Evolutionary conservation across 2,113 vertebrate species (phyloP).

Genomic region (Oreocharis arfaki): DNA sequence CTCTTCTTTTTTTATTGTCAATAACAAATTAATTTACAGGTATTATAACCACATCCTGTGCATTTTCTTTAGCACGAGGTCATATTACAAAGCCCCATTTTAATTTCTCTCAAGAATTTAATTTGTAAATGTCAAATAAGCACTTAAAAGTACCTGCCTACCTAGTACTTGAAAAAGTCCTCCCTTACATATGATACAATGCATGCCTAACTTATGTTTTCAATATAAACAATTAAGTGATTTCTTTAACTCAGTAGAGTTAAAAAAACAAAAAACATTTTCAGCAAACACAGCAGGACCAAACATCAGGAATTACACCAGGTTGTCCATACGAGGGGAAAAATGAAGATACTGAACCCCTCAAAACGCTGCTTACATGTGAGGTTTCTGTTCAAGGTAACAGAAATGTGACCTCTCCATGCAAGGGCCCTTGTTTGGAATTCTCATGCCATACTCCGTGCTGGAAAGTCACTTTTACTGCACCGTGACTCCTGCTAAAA

Average conservation of each 20-base stretch:
- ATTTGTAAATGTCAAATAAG: background rate
- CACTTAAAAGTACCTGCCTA: background rate
- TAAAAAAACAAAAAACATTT: background rate
- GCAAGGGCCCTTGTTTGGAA: background rate
- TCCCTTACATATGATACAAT: background rate
- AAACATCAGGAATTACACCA: background rate
- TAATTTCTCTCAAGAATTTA: background rate
- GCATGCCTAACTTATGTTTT: background rate
- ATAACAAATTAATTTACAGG: background rate
- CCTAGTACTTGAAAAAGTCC: background rate
- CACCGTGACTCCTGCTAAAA: conserved; percentile 20
- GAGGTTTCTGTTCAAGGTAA: background rate
- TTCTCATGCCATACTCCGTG: background rate
- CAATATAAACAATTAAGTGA: background rate
- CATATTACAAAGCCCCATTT: background rate
- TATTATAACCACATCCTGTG: background rate
- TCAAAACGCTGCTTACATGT: background rate
- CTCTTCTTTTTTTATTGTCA: background rate
- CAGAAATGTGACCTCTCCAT: background rate
- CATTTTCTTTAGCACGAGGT: background rate
- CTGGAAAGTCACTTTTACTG: conserved; percentile 1
- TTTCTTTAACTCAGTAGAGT: rapidly evolving
- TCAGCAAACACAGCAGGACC: background rate
- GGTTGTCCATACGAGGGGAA: background rate
- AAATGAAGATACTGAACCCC: background rate